A percentile compares a stretch with the other conserved stretches of the same genome.
Conservation (phyloP, 2,888 invertebrate genomes). For the Erynnis tages region DNA sequence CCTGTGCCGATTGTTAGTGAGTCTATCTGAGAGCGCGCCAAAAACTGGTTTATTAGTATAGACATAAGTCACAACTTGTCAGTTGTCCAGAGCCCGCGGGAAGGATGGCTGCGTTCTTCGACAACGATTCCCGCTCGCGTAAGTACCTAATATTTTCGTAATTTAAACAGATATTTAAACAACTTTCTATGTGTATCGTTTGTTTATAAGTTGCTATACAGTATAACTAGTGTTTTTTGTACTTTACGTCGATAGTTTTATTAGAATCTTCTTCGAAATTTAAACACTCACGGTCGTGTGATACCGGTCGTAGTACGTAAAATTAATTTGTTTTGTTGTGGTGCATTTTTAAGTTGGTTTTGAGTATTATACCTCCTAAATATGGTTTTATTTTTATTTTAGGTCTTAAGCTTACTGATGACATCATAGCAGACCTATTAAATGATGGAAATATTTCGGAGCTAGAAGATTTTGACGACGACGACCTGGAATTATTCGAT, state of each 20-base stretch:
- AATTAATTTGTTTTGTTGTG: not conserved
- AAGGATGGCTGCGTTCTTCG: constrained; percentile 3
- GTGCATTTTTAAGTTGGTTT: not conserved
- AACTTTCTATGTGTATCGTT: not conserved
- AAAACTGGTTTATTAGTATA: not conserved
- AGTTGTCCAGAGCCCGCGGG: not conserved
- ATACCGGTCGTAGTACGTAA: constrained; percentile 2
- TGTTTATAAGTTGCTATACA: constrained; percentile 1
- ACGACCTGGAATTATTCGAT: not conserved
- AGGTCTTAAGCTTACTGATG: not conserved
- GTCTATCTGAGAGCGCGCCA: not conserved
- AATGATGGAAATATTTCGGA: not conserved
- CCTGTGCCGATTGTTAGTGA: constrained; percentile 1
- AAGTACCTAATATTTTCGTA: not conserved
- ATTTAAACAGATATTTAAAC: not conserved
- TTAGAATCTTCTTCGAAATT: not conserved
- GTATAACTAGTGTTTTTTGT: not conserved
- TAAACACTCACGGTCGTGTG: constrained; percentile 2
- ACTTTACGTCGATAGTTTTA: not conserved
- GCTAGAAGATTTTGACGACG: not conserved
- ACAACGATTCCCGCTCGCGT: not conserved
- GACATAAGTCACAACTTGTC: not conserved
- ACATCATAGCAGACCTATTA: not conserved
- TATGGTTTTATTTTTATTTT: not conserved
- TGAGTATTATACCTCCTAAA: not conserved